A percentile compares a stretch with the other conserved stretches of the same genome.
Evolutionary conservation across 2,888 invertebrate species (phyloP).

Genomic region (Leucozona laternaria): DNA sequence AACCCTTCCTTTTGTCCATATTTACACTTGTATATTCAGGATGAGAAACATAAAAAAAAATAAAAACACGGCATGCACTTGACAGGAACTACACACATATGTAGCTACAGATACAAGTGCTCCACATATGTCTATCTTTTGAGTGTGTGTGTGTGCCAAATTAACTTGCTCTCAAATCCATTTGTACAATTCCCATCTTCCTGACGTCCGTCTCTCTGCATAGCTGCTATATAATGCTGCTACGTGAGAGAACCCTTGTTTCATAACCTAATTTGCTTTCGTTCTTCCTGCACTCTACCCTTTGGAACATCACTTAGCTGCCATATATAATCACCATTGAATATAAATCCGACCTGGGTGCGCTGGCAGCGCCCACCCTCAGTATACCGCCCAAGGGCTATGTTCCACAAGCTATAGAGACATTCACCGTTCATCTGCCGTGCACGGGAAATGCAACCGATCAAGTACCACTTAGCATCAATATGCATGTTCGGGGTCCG

Average conservation of each 20-base stretch:
- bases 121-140: conserved; percentile 36
- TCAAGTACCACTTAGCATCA: conserved; percentile 92
- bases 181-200: conserved; percentile 45
- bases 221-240: not conserved
- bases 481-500: conserved; percentile 91
- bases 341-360: conserved; percentile 87
- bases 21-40: conserved; percentile 17
- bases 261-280: conserved; percentile 70
- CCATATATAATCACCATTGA: conserved; percentile 84
- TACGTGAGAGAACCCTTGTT: conserved; percentile 72
- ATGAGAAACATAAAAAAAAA: conserved; percentile 8
- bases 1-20: conserved; percentile 1
- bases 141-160: conserved; percentile 61
- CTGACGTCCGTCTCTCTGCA: conserved; percentile 70
- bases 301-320: conserved; percentile 84
- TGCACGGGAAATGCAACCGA: conserved; percentile 92
- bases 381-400: conserved; percentile 92
- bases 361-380: conserved; percentile 91
- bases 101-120: conserved; percentile 52
- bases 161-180: conserved; percentile 68
- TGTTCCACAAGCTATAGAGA: conserved; percentile 91
- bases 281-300: conserved; percentile 63
- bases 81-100: conserved; percentile 64
- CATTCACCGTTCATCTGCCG: conserved; percentile 91
- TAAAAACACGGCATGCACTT: conserved; percentile 52